Percentiles rank a stretch among this genome's conserved stretches.
These are phyloP conservation scores for Sphaeramia orbicularis DNA, from an alignment of 2,797 vertebrate genomes.

Conservation along the genomic window DNA sequence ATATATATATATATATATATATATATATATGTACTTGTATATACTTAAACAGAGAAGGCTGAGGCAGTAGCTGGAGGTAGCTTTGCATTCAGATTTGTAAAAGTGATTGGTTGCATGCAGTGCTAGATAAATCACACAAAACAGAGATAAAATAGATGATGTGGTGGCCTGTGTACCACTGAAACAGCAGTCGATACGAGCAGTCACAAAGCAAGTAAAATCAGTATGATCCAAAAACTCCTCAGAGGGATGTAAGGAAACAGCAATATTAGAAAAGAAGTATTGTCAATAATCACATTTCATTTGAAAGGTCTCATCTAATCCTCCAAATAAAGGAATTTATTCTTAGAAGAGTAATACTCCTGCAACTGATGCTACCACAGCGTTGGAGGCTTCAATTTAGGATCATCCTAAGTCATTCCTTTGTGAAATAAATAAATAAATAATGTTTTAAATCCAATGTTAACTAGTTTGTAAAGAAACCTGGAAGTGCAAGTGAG, in stretches of 20 bases:
- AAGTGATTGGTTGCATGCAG: neutral
- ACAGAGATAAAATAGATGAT: slow-evolving; percentile 15
- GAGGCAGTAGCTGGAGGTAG: neutral
- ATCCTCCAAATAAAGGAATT: slow-evolving; percentile 17
- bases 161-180: neutral
- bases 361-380: slow-evolving; percentile 5
- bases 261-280: slow-evolving; percentile 26
- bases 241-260: slow-evolving; percentile 13
- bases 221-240: slow-evolving; percentile 25
- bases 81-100: slow-evolving; percentile 1
- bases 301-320: neutral
- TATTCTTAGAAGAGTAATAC: slow-evolving; percentile 8
- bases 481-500: slow-evolving; percentile 23
- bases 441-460: too few relatives aligned
- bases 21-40: too few relatives aligned
- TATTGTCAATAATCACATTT: slow-evolving; percentile 13
- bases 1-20: neutral
- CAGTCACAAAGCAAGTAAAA: neutral
- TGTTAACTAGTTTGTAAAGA: slow-evolving; percentile 16
- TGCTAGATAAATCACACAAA: slow-evolving; percentile 4
- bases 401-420: slow-evolving; percentile 6
- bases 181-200: slow-evolving; percentile 19
- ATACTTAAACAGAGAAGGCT: neutral
- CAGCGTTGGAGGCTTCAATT: neutral
- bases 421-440: slow-evolving; percentile 2